A percentile compares a stretch with the other conserved stretches of the same genome.
Conservation (phyloP, 2,888 invertebrate species). For the Acanthacorydalis orientalis region DNA sequence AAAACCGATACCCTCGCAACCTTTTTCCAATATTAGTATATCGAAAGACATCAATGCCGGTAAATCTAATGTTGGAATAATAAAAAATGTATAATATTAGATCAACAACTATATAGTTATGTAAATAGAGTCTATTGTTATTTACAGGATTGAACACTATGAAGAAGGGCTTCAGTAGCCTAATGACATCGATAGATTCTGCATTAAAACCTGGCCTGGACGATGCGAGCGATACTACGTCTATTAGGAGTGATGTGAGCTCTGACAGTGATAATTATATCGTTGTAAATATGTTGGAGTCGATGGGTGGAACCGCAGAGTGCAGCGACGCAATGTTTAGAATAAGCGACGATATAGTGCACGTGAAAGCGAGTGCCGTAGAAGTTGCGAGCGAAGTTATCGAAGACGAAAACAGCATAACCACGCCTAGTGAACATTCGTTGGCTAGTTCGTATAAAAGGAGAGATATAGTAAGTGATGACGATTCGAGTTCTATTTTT, state of each 20-base stretch:
- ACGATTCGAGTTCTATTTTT: no score
- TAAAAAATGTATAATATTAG: neutral
- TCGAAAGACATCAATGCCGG: constrained; percentile 35
- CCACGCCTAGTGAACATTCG: constrained; percentile 71
- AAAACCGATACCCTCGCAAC: constrained; percentile 11
- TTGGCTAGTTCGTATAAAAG: constrained; percentile 63
- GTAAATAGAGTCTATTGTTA: no score
- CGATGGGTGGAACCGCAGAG: constrained; percentile 41
- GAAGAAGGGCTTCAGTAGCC: constrained; percentile 67
- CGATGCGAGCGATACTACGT: constrained; percentile 57
- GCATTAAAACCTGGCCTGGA: constrained; percentile 59
- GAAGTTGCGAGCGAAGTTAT: constrained; percentile 76
- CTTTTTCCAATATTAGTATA: constrained; percentile 14
- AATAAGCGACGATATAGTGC: constrained; percentile 17
- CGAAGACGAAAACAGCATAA: constrained; percentile 52
- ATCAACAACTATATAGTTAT: neutral
- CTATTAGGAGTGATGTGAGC: constrained; percentile 65
- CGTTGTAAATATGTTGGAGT: constrained; percentile 48
- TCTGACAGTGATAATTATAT: constrained; percentile 79
- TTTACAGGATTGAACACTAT: constrained; percentile 48
- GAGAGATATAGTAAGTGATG: constrained; percentile 49
- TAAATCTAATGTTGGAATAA: constrained; percentile 10
- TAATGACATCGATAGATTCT: constrained; percentile 71
- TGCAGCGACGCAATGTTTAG: constrained; percentile 55
- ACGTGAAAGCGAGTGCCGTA: constrained; percentile 26